Base-by-base conservation (phyloP, 2,888 invertebrate genomes). In the Pollenia amentaria region DNA sequence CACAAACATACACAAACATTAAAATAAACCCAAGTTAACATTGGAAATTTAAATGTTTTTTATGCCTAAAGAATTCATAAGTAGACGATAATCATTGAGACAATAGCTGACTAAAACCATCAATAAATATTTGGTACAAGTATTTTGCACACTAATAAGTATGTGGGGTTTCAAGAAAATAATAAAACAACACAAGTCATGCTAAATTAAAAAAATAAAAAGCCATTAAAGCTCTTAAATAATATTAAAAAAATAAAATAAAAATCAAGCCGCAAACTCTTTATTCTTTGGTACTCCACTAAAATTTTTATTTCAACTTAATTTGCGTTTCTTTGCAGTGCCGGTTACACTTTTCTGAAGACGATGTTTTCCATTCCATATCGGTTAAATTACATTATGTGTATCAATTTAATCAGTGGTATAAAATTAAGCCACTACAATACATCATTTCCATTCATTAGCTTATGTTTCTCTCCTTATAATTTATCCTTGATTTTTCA, bases 21-120 rank as follows among this genome's bases (percentile, higher is more conserved):
- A 29, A 40, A 44, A 65, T 18, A 38, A 69, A 57, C 38, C 46
- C 18, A 62, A 76, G 10, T n/a, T 11, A 69, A 84, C 48, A 76
- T 69, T 60, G 21, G 16, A 53, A 70, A 81, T 81, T 81, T 85
- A 73, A 85, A 77, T 85, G 65, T 21, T 77, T 72, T 62, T 78
- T 67, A 77, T 67, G 67, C 53, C 53, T 78, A 40, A 53, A 73
- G 72, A 77, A 73, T 73, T 81, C 60, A 53, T 85, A 76, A 77
- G 76, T 51, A 72, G 80, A 51, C n/a, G 18, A 55, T 57, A 73
- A 69, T 62, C 21, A 65, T 82, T 77, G 38, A 69, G 72, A 84
- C 67, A 79, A 60, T 65, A 38, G 53, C 12, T 60, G 70, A 60
- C 29, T 12, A 11, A 46, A 48, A 64, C 40, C 38, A 8, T 42